Conservation (phyloP, 1,140 invertebrate species). For the Charaxes varanes region DNA sequence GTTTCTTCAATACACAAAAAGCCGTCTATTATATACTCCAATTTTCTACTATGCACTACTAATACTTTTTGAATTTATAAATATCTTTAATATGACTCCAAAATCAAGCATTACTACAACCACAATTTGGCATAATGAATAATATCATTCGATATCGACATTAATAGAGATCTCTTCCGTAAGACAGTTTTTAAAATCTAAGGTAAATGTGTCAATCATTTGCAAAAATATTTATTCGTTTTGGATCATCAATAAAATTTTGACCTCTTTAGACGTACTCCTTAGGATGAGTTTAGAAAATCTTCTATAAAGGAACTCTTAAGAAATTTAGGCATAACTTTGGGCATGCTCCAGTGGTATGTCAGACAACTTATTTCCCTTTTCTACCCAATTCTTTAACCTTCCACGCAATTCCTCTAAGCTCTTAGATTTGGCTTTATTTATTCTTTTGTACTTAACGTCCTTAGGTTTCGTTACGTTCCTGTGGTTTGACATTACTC, state of each 20-base stretch:
- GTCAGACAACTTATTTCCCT: conserved; percentile 78
- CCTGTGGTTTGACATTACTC: conserved; percentile 92
- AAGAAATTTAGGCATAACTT: conserved; percentile 59
- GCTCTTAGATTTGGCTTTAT: conserved; percentile 92
- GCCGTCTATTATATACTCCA: not conserved
- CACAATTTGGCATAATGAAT: conserved; percentile 21
- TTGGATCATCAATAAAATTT: too few species aligned
- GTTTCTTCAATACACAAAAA: not conserved
- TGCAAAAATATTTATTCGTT: too few species aligned
- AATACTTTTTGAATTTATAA: conserved; percentile 14
- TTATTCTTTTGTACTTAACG: conserved; percentile 92
- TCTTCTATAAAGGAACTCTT: conserved; percentile 33
- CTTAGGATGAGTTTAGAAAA: too few species aligned
- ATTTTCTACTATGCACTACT: conserved; percentile 6
- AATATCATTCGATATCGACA: conserved; percentile 13
- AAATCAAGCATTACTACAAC: conserved; percentile 7
- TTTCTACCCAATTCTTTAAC: conserved; percentile 89
- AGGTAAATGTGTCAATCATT: too few species aligned
- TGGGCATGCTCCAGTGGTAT: conserved; percentile 70
- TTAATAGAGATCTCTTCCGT: too few species aligned
- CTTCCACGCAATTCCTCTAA: conserved; percentile 87
- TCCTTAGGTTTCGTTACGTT: conserved; percentile 93
- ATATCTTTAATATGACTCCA: conserved; percentile 6
- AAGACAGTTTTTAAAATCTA: too few species aligned
- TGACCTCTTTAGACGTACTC: too few species aligned